These are phyloP conservation scores for Pangasius krempfi DNA, from an alignment of 2,797 vertebrate species.

Conservation along the genomic window DNA sequence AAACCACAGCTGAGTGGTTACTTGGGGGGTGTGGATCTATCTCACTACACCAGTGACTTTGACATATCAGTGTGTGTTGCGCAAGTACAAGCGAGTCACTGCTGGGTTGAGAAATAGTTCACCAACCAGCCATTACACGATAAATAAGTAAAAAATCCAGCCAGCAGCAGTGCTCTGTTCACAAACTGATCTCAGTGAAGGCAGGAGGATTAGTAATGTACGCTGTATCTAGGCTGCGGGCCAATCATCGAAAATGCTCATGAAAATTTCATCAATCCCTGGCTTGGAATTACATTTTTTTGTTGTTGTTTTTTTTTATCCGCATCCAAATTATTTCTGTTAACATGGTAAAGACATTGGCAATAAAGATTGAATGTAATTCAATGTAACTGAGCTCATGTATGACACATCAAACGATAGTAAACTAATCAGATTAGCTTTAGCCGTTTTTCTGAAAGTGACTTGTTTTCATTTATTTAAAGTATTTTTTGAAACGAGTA, in stretches of 20 bases:
- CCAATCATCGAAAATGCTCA: not conserved
- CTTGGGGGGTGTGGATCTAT: not conserved
- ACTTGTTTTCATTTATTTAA: too few relatives aligned
- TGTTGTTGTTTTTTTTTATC: not conserved
- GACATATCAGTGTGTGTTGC: not conserved
- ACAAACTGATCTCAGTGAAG: not conserved
- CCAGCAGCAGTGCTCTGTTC: not conserved
- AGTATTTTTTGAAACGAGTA: too few relatives aligned
- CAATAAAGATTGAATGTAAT: not conserved
- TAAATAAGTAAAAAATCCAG: not conserved
- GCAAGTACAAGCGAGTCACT: not conserved
- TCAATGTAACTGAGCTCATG: too few relatives aligned
- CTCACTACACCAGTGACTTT: constrained; percentile 7
- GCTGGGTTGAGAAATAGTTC: not conserved
- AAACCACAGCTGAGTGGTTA: not conserved
- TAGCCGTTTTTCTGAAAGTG: not conserved
- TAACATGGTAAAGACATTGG: not conserved
- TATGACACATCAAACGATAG: not conserved
- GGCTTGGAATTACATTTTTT: not conserved
- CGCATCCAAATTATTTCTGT: not conserved
- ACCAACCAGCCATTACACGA: not conserved
- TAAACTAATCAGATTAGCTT: not conserved
- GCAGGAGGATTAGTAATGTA: not conserved
- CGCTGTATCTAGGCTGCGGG: not conserved
- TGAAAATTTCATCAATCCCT: not conserved